These are phyloP conservation scores for Hylyphantes graminicola DNA, from an alignment of 1,140 invertebrate species.

Conservation along the genomic window DNA sequence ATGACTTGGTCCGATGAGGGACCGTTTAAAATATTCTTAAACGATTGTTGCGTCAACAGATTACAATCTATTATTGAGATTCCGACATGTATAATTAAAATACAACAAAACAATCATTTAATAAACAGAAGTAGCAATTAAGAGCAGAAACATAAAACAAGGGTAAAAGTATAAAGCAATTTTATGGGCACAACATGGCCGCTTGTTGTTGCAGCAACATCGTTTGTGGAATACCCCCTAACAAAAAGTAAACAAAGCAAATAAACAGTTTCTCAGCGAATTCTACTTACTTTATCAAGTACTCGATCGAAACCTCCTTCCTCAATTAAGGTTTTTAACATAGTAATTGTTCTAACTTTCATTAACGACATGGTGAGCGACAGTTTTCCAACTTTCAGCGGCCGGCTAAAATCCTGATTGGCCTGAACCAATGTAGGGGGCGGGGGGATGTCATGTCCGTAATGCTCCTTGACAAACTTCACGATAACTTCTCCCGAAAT, in stretches of 20 bases:
- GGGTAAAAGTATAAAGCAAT: neutral
- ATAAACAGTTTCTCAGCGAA: neutral
- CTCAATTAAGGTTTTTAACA: slow-evolving; percentile 54
- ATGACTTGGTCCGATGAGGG: neutral
- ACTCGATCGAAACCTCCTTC: slow-evolving; percentile 68
- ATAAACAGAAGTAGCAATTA: too few relatives aligned
- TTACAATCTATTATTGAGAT: neutral
- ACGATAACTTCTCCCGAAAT: slow-evolving; percentile 54
- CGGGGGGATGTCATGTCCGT: slow-evolving; percentile 56
- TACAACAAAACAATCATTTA: too few relatives aligned
- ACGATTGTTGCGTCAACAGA: neutral
- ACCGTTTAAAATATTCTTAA: slow-evolving; percentile 15
- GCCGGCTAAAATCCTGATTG: slow-evolving; percentile 38
- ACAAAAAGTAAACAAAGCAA: neutral
- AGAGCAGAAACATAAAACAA: too few relatives aligned
- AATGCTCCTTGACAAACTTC: slow-evolving; percentile 54
- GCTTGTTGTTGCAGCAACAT: slow-evolving; percentile 5
- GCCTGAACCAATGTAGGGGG: slow-evolving; percentile 41
- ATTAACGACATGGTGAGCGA: slow-evolving; percentile 52
- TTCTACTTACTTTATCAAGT: slow-evolving; percentile 69
- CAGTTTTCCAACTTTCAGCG: slow-evolving; percentile 50
- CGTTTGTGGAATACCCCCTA: slow-evolving; percentile 49
- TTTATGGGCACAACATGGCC: neutral
- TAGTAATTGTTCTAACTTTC: slow-evolving; percentile 47
- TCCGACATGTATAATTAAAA: too few relatives aligned